Percentiles rank a stretch among this genome's conserved stretches.
Conservation (phyloP, 2,888 invertebrate genomes). For the Allophyes oxyacanthae region DNA sequence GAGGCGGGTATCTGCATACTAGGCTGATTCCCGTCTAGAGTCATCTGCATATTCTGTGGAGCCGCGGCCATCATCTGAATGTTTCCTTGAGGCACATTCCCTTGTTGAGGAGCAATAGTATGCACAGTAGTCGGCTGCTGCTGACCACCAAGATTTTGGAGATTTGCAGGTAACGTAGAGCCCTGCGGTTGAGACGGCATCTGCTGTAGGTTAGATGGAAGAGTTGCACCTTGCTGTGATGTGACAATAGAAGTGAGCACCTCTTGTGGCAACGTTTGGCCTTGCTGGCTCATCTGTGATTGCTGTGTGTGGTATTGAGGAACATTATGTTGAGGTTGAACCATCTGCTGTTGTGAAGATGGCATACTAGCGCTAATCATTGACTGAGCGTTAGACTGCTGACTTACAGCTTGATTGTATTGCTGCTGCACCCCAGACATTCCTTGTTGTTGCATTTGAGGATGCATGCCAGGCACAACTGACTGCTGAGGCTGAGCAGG, state of each 20-base stretch:
- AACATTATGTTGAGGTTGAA: conserved; percentile 85
- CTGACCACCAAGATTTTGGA: conserved; percentile 86
- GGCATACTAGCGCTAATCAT: conserved; percentile 85
- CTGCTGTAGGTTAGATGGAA: conserved; percentile 82
- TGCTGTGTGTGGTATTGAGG: conserved; percentile 87
- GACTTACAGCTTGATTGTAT: conserved; percentile 86
- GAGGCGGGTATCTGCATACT: conserved; percentile 88
- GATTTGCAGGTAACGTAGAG: conserved; percentile 90
- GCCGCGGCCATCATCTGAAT: conserved; percentile 89
- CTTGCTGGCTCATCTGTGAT: conserved; percentile 85
- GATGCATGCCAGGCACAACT: conserved; percentile 86
- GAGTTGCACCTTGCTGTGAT: conserved; percentile 85
- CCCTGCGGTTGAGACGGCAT: conserved; percentile 88
- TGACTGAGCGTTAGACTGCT: conserved; percentile 81
- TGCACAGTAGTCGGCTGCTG: conserved; percentile 84
- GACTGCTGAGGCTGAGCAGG: conserved; percentile 86
- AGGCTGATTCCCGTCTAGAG: conserved; percentile 88
- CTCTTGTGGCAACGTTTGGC: conserved; percentile 85
- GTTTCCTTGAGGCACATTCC: conserved; percentile 89
- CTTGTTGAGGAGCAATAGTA: conserved; percentile 85
- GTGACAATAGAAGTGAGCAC: conserved; percentile 85
- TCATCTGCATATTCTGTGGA: conserved; percentile 88
- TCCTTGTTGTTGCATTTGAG: conserved; percentile 85
- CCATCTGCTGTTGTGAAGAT: conserved; percentile 85
- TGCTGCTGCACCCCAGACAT: conserved; percentile 87